These are phyloP conservation scores for Acipenser oxyrinchus DNA, from an alignment of 2,797 vertebrate species.

Conservation along the genomic window DNA sequence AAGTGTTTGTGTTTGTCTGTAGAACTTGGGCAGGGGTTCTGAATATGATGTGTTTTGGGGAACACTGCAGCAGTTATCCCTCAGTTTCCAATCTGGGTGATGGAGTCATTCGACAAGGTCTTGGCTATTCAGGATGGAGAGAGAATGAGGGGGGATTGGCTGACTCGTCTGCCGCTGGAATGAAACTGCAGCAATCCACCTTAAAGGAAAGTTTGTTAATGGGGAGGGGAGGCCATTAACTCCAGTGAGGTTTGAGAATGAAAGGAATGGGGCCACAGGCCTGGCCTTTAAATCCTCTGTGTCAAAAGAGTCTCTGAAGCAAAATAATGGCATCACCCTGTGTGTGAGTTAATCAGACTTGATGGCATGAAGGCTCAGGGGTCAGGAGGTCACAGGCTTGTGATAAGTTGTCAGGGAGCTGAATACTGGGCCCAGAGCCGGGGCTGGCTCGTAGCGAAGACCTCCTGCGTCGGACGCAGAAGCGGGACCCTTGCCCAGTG, in stretches of 20 bases:
- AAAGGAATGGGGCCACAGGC: conserved; percentile 61
- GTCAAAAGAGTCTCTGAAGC: conserved; percentile 70
- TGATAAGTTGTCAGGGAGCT: conserved; percentile 77
- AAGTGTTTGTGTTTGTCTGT: too few species aligned
- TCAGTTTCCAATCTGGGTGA: too few species aligned
- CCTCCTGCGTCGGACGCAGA: conserved; percentile 44
- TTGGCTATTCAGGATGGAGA: neutral
- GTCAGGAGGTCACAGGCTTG: conserved; percentile 65
- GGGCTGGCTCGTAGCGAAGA: conserved; percentile 42
- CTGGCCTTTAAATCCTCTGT: conserved; percentile 59
- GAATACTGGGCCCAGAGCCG: conserved; percentile 54
- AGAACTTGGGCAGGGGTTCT: too few species aligned
- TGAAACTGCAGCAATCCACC: conserved; percentile 40
- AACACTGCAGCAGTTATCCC: too few species aligned
- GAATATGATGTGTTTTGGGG: too few species aligned
- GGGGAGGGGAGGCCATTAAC: conserved; percentile 52
- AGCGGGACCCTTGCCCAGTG: conserved; percentile 32
- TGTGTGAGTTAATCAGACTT: conserved; percentile 73
- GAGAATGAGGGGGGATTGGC: neutral
- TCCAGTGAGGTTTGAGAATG: conserved; percentile 60
- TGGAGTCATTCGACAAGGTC: too few species aligned
- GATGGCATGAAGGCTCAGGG: conserved; percentile 73
- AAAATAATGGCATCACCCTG: conserved; percentile 74
- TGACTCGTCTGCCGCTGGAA: neutral
- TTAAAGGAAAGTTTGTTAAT: conserved; percentile 60